Evolutionary conservation across 92 coral and sea anemone genomes (phyloP), one percentile per base, ranked within the genome.

Genomic region (Zoanthus sociatus): DNA sequence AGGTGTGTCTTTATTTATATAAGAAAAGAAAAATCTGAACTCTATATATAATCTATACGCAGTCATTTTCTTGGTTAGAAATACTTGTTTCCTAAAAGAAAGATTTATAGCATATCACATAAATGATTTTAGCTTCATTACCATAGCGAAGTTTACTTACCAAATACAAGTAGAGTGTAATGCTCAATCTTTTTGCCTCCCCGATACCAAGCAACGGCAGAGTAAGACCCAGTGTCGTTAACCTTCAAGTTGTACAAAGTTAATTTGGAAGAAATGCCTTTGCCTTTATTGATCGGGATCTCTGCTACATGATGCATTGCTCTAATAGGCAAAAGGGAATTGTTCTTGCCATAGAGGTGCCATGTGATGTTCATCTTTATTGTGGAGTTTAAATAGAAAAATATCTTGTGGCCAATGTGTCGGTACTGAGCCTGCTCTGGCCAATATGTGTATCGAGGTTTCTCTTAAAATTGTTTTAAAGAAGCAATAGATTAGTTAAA

Each of bases 101-200:
- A 37, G 42, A 37, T 37, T 37, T 26, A 26, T 37, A 37, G 42
- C 42, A 37, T 37, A 4, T 37, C 2, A 37, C 42, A 37, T 37
- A 37, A 37, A 37, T 37, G 3, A 37, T 37, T 37, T 37, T 37
- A 37, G 42, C 4, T 37, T 37, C 42, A 37, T 37, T 37, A 37
- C 42, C 4, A 37, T 37, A 37, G 42, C 1, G 42, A 37, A 4
- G 3, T 37, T 37, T 37, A 32, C 75, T 81, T 46, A 81, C 85
- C 85, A 67, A 81, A 81, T 44, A 81, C 85, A 45, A 42, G 85
- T 64, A 81, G 8, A 9, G 44, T 47, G 85, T 44, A 81, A 26
- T 10, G 5, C n/a, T n/a, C 30, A 11, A 7, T 11, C 18, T 67
- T 12, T 47, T 0, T 0, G 1, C 18, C 1, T 1, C 75, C 16